Conservation (phyloP, 2,113 vertebrate species). For the Ameiurus melas region DNA sequence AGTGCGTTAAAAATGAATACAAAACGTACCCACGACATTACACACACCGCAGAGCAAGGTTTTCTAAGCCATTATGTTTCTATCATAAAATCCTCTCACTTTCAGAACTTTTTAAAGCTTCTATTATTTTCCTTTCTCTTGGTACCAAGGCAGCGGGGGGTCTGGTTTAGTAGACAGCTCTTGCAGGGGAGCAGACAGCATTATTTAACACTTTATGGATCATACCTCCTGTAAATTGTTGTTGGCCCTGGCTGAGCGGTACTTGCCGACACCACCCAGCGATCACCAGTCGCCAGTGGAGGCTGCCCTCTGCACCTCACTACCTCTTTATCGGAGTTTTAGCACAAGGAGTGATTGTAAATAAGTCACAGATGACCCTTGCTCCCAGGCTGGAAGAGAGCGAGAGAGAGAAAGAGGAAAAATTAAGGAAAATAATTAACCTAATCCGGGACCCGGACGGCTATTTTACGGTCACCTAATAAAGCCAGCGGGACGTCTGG, state of each 20-base stretch:
- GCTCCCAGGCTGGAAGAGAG: constrained; percentile 47
- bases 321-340: constrained; percentile 39
- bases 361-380: constrained; percentile 52
- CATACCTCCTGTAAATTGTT: constrained; percentile 48
- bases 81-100: constrained; percentile 13
- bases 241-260: constrained; percentile 39
- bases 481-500: constrained; percentile 57
- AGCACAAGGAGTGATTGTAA: constrained; percentile 48
- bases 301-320: constrained; percentile 32
- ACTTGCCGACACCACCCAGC: constrained; percentile 17
- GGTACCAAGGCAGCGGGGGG: not conserved
- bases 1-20: not conserved
- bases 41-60: not conserved
- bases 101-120: constrained; percentile 5
- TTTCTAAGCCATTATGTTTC: constrained; percentile 11
- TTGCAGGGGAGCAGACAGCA: constrained; percentile 46
- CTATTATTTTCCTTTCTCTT: constrained; percentile 32
- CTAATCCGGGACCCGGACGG: constrained; percentile 57
- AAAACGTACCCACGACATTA: not conserved
- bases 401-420: constrained; percentile 28
- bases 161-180: constrained; percentile 34
- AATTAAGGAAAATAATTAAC: constrained; percentile 66
- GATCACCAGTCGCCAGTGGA: constrained; percentile 35
- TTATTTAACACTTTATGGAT: constrained; percentile 56
- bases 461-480: constrained; percentile 59